Conservation (phyloP, 2,888 invertebrate species). For the Sipha maydis region DNA sequence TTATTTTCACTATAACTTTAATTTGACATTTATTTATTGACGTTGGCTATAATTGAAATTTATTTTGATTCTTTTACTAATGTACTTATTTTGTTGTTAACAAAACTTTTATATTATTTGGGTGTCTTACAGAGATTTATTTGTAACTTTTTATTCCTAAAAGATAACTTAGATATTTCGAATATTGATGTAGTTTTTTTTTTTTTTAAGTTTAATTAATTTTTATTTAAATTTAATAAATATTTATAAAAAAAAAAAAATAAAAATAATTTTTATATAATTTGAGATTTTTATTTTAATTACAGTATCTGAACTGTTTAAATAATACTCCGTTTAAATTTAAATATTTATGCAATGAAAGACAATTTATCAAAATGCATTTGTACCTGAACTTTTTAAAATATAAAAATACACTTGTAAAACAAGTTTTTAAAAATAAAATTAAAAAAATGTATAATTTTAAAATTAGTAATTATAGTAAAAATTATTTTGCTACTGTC, state of each 20-base stretch:
- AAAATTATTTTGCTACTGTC: background rate
- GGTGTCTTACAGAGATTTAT: background rate
- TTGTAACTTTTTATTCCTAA: background rate
- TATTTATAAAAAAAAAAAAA: background rate
- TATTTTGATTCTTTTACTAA: background rate
- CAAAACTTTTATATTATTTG: background rate
- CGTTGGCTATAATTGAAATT: background rate
- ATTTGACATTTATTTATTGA: too few species aligned
- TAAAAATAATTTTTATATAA: background rate
- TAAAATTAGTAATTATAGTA: background rate
- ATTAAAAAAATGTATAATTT: background rate
- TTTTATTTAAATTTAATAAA: background rate
- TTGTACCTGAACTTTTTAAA: slow-evolving; percentile 10
- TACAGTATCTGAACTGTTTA: background rate
- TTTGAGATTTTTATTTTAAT: slow-evolving; percentile 11
- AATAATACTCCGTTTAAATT: slow-evolving; percentile 21
- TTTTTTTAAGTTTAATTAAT: too few species aligned
- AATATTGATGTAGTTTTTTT: background rate
- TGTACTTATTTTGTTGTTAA: background rate
- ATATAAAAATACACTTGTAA: slow-evolving; percentile 6
- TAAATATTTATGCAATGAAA: background rate
- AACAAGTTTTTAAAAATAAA: slow-evolving; percentile 1
- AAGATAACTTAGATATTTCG: background rate
- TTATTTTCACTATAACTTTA: background rate
- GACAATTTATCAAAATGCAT: background rate